Evolutionary conservation across 1,140 invertebrate genomes (phyloP), one percentile per base, ranked within the genome.

Genomic region (Achatina immaculata): DNA sequence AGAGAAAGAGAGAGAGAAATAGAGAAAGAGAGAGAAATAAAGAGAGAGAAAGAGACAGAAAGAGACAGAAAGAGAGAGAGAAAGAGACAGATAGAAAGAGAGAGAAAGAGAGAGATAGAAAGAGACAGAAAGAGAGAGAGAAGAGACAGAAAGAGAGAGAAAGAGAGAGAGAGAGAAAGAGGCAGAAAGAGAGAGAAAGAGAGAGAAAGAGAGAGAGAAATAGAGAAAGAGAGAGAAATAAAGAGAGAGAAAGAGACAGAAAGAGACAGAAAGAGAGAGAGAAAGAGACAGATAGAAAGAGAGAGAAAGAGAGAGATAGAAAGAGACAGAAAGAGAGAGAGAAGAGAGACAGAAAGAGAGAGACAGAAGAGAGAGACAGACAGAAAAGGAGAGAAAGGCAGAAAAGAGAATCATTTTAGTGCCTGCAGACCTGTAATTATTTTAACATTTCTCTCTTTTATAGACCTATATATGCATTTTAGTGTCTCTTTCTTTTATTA

Each of bases 191-290:
- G 76, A 66, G 76, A 66, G 76, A 66, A 58, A 74, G 31, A 73
- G n/a, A 80, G 43, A 80, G 62, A 73, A 55, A 28, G 28, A 31
- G 36, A 66, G 48, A 55, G 68, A 55, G 38, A 51, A 42, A 43
- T 43, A 38, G 74, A 40, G 42, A 31, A n/a, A 43, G 31, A n/a
- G 71, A 75, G 45, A 81, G 72, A 77, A 38, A 55, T 36, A 72
- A 62, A 69, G 68, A 69, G 43, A 73, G 79, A 62, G 36, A 81
- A 36, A 73, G 38, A 62, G 40, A 65, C 34, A 42, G 51, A 45
- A 40, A 68, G 43, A 82, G n/a, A 68, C 28, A 73, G 19, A 68
- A 31, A 42, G 45, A 73, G 69, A 51, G 48, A 72, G 77, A 79
- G 65, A 68, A 65, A 68, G 77, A 43, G 38, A 78, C 31, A 36